Percentiles rank a stretch among this genome's conserved stretches.
phyloP scores from a whole-genome alignment of 64 coral and sea anemone species.

The Trachythela sp. region DNA sequence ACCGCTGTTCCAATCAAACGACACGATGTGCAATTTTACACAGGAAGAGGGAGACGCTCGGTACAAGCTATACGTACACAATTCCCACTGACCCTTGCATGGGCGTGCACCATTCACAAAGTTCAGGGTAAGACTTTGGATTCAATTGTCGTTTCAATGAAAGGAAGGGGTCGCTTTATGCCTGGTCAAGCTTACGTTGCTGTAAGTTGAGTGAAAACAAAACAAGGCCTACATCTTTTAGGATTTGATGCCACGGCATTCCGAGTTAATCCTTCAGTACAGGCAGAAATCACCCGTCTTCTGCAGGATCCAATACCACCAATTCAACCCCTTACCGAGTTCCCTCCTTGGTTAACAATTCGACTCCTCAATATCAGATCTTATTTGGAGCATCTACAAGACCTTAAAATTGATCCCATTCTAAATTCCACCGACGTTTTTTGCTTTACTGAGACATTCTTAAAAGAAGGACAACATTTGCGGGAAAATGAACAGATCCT shows the following conservation, averaged over 20 bases:
- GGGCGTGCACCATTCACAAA: neutral
- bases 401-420: slow-evolving; percentile 7
- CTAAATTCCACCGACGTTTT: neutral
- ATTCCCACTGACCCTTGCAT: neutral
- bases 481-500: neutral
- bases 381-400: neutral
- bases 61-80: neutral
- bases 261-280: neutral
- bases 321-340: neutral
- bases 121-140: neutral
- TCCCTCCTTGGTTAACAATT: neutral
- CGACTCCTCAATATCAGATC: neutral
- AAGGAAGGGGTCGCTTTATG: slow-evolving; percentile 4
- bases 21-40: neutral
- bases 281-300: neutral
- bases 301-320: neutral
- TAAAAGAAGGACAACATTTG: neutral
- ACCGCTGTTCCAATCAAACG: neutral
- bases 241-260: neutral
- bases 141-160: slow-evolving; percentile 1
- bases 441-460: slow-evolving; percentile 1
- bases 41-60: neutral
- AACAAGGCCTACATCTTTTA: neutral
- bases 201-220: neutral
- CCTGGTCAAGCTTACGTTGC: neutral